Evolutionary conservation across 2,113 vertebrate genomes (phyloP).

Genomic region (Bombycilla garrulus): DNA sequence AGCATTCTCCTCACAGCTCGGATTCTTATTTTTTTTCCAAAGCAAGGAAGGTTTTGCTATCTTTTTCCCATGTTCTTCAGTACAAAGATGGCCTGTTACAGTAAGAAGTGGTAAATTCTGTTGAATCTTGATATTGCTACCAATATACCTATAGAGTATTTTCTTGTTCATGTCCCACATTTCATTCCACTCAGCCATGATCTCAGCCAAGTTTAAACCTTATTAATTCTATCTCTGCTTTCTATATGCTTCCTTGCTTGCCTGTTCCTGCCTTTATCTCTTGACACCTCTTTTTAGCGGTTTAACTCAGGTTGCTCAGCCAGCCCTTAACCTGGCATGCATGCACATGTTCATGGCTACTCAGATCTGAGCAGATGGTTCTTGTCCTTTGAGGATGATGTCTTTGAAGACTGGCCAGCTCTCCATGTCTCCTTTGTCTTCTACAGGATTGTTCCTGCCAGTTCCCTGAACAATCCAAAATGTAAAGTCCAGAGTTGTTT

Average conservation of each 20-base stretch:
- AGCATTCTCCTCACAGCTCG: background rate
- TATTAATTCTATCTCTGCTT: background rate
- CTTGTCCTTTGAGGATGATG: background rate
- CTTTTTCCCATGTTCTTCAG: background rate
- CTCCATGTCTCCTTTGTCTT: background rate
- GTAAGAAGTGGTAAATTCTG: background rate
- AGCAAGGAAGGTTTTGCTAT: background rate
- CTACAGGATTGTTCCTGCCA: background rate
- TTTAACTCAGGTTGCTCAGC: background rate
- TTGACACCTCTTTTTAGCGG: background rate
- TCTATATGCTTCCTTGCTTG: background rate
- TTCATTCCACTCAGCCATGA: background rate
- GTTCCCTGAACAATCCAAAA: background rate
- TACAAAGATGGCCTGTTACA: background rate
- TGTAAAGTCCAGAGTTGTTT: background rate
- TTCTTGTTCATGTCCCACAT: background rate
- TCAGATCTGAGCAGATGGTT: background rate
- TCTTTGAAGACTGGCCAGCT: background rate
- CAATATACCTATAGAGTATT: background rate
- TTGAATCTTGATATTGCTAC: background rate
- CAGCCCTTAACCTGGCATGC: background rate
- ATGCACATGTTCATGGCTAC: background rate
- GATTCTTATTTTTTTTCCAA: background rate
- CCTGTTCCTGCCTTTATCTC: background rate
- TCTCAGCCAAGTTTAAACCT: background rate